A percentile compares a stretch with the other conserved stretches of the same genome.
Conservation (phyloP, 64 coral and sea anemone species). For the Astreopora myriophthalma region DNA sequence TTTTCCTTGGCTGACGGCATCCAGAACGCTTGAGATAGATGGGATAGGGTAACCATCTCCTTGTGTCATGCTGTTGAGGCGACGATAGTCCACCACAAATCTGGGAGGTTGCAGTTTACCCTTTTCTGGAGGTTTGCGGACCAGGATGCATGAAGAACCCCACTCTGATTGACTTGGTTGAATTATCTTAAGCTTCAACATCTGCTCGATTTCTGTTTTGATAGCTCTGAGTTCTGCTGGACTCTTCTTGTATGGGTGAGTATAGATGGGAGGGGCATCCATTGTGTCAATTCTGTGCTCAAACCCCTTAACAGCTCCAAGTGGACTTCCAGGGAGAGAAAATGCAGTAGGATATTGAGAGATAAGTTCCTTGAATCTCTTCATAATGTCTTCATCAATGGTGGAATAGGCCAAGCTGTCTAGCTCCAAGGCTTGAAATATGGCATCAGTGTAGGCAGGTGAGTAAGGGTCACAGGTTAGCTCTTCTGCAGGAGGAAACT, state of each 20-base stretch:
- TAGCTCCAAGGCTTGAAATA: background rate
- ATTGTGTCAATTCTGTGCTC: constrained; percentile 50
- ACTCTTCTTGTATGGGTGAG: constrained; percentile 30
- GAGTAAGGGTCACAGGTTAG: background rate
- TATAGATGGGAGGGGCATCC: constrained; percentile 54
- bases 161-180: constrained; percentile 39
- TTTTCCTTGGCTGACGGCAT: background rate
- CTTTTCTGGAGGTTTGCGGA: constrained; percentile 37
- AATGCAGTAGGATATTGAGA: constrained; percentile 48
- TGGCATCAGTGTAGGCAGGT: background rate
- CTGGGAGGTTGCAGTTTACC: constrained; percentile 42
- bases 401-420: background rate
- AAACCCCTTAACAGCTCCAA: constrained; percentile 40
- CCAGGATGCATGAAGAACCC: constrained; percentile 51
- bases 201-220: constrained; percentile 39
- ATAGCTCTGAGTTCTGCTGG: constrained; percentile 38
- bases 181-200: constrained; percentile 31
- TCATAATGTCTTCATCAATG: background rate
- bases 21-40: background rate
- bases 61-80: no score
- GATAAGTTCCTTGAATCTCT: constrained; percentile 42
- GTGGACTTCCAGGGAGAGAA: constrained; percentile 11
- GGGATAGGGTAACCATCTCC: constrained; percentile 18
- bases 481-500: background rate
- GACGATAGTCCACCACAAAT: constrained; percentile 69